A percentile compares a stretch with the other conserved stretches of the same genome.
Conservation (phyloP, 2,113 vertebrate genomes). For the Geococcyx californianus region DNA sequence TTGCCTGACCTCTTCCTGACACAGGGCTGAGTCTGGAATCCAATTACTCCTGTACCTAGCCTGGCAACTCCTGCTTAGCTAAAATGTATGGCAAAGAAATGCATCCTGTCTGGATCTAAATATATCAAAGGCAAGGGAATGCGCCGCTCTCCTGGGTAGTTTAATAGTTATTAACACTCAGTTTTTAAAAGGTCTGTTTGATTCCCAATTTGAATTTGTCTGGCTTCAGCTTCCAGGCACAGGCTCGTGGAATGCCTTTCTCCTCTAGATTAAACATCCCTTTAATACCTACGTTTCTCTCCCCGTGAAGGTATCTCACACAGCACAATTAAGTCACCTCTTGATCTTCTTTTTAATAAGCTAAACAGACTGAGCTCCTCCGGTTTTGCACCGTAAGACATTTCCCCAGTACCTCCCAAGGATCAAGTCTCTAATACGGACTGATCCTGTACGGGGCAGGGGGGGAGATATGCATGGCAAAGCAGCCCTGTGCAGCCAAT, state of each 20-base stretch:
- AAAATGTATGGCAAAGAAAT: neutral
- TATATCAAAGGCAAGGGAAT: constrained; percentile 35
- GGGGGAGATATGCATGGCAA: accelerated
- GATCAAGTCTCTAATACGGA: neutral
- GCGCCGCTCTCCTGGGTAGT: neutral
- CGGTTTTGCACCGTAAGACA: neutral
- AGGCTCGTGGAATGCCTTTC: neutral
- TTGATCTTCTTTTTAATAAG: constrained; percentile 60
- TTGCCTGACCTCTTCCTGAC: neutral
- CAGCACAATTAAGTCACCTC: constrained; percentile 50
- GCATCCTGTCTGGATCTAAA: neutral
- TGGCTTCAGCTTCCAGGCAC: neutral
- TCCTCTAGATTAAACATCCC: constrained; percentile 33
- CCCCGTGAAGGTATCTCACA: neutral
- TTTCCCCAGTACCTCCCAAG: constrained; percentile 8
- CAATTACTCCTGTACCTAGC: neutral
- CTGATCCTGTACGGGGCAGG: neutral
- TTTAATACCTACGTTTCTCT: constrained; percentile 48
- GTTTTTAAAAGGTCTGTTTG: constrained; percentile 33
- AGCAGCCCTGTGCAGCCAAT: neutral
- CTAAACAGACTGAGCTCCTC: constrained; percentile 48
- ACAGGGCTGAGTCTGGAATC: neutral
- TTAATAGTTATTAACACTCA: constrained; percentile 51
- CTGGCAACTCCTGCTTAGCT: neutral
- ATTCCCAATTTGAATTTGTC: constrained; percentile 47